A percentile compares a stretch with the other conserved stretches of the same genome.
Evolutionary conservation across 2,888 invertebrate genomes (phyloP).

Genomic region (Erebia palarica): DNA sequence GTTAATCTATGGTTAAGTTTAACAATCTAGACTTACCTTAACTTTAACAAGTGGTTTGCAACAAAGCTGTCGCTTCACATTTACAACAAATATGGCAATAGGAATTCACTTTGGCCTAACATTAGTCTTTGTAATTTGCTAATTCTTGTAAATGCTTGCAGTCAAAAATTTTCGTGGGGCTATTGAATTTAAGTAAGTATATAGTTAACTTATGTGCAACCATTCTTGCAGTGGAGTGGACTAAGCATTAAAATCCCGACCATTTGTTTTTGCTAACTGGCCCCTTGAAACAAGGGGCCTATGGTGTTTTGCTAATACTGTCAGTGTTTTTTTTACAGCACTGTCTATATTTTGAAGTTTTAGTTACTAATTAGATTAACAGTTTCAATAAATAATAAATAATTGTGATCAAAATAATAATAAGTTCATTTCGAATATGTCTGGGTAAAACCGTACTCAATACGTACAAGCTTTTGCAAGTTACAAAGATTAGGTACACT

Average conservation of each 20-base stretch:
- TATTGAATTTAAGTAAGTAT: not conserved
- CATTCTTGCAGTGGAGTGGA: too few species aligned
- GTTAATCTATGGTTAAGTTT: constrained; percentile 81
- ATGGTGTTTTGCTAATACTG: too few species aligned
- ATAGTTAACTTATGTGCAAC: not conserved
- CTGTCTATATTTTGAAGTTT: too few species aligned
- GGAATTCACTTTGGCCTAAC: constrained; percentile 75
- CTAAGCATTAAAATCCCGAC: too few species aligned
- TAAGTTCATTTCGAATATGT: too few species aligned
- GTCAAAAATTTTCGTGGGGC: not conserved
- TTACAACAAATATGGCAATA: constrained; percentile 78
- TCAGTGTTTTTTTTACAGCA: too few species aligned
- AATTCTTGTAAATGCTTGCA: not conserved
- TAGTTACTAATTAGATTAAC: too few species aligned
- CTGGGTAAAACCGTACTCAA: not conserved
- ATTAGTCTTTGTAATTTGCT: constrained; percentile 9
- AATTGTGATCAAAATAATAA: too few species aligned
- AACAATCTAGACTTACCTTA: constrained; percentile 77
- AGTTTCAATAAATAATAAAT: too few species aligned
- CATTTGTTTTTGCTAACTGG: too few species aligned
- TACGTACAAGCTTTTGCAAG: constrained; percentile 1
- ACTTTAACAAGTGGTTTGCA: constrained; percentile 61
- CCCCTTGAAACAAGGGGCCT: too few species aligned
- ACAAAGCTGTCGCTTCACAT: constrained; percentile 43
- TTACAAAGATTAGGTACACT: constrained; percentile 33